phyloP scores from a whole-genome alignment of 2,888 invertebrate genomes.

The Venustoraphidia nigricollis region DNA sequence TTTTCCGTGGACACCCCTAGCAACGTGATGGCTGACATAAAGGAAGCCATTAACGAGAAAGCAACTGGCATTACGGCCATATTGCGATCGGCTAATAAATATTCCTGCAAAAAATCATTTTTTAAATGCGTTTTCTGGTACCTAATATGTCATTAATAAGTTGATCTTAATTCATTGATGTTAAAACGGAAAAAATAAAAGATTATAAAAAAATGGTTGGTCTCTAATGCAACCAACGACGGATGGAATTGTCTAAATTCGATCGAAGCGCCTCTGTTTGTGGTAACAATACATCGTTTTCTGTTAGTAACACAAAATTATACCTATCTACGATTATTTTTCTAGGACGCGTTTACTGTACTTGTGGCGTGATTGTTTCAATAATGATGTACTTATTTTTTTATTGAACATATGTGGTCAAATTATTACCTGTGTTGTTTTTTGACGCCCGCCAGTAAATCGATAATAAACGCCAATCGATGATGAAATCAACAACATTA shows the following conservation, averaged over 20 bases:
- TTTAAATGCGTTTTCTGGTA: not conserved
- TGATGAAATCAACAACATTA: conserved; percentile 55
- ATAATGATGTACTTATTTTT: not conserved
- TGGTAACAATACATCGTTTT: no score
- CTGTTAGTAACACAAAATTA: no score
- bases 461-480: conserved; percentile 72
- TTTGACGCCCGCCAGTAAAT: conserved; percentile 71
- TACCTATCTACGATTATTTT: no score
- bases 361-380: no score
- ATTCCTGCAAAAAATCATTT: conserved; percentile 44
- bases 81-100: conserved; percentile 64
- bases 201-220: no score
- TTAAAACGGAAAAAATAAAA: no score
- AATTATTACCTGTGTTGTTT: conserved; percentile 54
- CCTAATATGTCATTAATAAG: no score
- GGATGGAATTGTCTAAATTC: no score
- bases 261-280: no score
- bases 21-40: conserved; percentile 80
- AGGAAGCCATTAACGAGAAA: conserved; percentile 84
- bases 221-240: no score
- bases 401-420: not conserved
- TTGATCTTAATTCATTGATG: no score
- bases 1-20: conserved; percentile 82
- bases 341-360: no score
- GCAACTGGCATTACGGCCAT: conserved; percentile 71